Evolutionary conservation across 2,888 invertebrate species (phyloP).

Genomic region (Drosophila helvetica): DNA sequence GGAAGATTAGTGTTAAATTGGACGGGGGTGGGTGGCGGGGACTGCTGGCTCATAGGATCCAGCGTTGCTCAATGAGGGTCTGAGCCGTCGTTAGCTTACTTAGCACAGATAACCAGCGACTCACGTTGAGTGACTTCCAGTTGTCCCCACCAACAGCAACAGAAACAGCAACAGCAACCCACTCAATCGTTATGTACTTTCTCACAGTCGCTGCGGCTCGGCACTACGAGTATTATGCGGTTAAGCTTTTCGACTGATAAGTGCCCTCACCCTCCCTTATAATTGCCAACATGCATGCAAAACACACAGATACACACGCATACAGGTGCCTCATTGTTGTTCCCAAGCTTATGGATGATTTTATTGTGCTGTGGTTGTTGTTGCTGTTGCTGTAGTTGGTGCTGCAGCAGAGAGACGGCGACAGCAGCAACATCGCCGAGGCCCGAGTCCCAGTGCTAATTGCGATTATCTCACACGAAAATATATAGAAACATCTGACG

Average conservation of each 20-base stretch:
- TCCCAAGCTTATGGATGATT: conserved; percentile 60
- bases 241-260: conserved; percentile 68
- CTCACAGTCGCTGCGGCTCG: conserved; percentile 57
- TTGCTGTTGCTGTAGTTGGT: conserved; percentile 44
- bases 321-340: conserved; percentile 52
- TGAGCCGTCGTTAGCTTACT: not conserved
- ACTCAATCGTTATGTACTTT: conserved; percentile 56
- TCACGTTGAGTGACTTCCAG: conserved; percentile 18
- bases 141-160: conserved; percentile 2
- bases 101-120: not conserved
- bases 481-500: conserved; percentile 51
- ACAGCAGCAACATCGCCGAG: conserved; percentile 16
- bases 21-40: not conserved
- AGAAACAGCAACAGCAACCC: conserved; percentile 17
- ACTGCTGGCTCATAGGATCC: not conserved
- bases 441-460: conserved; percentile 73
- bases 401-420: conserved; percentile 30
- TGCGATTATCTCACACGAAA: conserved; percentile 79
- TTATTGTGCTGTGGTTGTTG: conserved; percentile 39
- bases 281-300: conserved; percentile 76
- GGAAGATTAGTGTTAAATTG: not conserved
- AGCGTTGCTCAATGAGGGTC: not conserved
- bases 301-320: conserved; percentile 42
- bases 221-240: conserved; percentile 55
- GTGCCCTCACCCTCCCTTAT: conserved; percentile 75